These are phyloP conservation scores for Oreohelix idahoensis DNA, from an alignment of 1,140 invertebrate species.

Conservation along the genomic window DNA sequence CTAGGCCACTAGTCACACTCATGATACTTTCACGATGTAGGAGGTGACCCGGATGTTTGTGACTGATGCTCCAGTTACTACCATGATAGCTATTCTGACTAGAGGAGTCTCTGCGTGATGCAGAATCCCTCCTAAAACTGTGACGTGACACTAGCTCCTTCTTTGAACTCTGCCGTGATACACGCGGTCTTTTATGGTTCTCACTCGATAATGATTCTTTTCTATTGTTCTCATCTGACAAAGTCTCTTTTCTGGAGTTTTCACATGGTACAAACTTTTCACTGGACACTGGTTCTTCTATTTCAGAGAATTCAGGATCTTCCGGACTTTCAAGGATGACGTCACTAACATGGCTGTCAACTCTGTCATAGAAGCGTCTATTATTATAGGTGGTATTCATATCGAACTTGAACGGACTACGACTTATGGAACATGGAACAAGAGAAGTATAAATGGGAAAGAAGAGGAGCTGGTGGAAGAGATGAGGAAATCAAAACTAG, in stretches of 20 bases:
- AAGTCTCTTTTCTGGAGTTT: too few species aligned
- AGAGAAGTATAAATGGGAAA: too few species aligned
- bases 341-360: background rate
- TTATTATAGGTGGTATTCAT: background rate
- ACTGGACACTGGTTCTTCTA: background rate
- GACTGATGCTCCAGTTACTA: conserved; percentile 7
- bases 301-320: background rate
- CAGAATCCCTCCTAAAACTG: too few species aligned
- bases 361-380: background rate
- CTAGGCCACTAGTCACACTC: background rate
- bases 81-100: background rate
- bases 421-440: too few species aligned
- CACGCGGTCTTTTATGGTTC: background rate
- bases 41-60: background rate
- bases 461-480: too few species aligned
- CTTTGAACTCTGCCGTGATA: background rate
- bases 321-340: background rate
- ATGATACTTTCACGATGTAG: background rate
- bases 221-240: background rate
- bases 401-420: too few species aligned
- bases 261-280: background rate
- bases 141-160: background rate
- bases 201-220: background rate
- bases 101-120: background rate
- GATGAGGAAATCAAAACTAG: too few species aligned